Conservation (phyloP, 2,888 invertebrate species). For the Galerucella calmariensis region DNA sequence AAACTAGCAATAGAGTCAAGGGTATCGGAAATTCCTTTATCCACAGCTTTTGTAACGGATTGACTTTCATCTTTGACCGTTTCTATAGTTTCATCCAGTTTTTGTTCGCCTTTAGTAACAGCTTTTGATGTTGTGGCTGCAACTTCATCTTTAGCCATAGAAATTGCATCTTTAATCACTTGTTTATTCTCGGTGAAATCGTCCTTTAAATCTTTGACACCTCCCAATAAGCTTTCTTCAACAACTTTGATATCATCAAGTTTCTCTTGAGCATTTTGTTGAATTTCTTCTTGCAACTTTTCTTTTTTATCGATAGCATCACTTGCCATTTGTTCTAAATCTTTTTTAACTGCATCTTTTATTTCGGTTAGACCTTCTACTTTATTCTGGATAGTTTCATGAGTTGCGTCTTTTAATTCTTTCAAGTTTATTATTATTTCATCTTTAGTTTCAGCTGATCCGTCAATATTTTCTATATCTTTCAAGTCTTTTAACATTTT, state of each 20-base stretch:
- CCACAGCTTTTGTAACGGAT: slow-evolving; percentile 8
- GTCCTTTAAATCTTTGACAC: neutral
- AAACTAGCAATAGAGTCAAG: slow-evolving; percentile 11
- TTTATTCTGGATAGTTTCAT: slow-evolving; percentile 1
- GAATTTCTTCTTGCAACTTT: slow-evolving; percentile 14
- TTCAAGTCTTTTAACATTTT: neutral
- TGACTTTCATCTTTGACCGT: slow-evolving; percentile 1
- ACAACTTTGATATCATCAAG: neutral
- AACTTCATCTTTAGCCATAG: neutral
- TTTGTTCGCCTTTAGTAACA: neutral
- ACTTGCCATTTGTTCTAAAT: neutral
- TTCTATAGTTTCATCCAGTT: slow-evolving; percentile 13
- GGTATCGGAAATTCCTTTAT: slow-evolving; percentile 7
- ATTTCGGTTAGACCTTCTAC: neutral
- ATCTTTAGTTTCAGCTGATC: slow-evolving; percentile 12
- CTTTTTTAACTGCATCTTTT: slow-evolving; percentile 11
- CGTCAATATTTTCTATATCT: neutral
- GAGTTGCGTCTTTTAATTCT: neutral
- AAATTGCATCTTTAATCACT: neutral
- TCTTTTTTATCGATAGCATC: slow-evolving; percentile 35
- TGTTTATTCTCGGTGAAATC: neutral
- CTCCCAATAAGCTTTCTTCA: neutral
- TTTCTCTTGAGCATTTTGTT: slow-evolving; percentile 20
- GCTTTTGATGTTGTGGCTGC: neutral
- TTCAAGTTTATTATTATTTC: slow-evolving; percentile 8